A percentile compares a stretch with the other conserved stretches of the same genome.
These are phyloP conservation scores for Cheilosia variabilis DNA, from an alignment of 2,888 invertebrate genomes.

Conservation along the genomic window DNA sequence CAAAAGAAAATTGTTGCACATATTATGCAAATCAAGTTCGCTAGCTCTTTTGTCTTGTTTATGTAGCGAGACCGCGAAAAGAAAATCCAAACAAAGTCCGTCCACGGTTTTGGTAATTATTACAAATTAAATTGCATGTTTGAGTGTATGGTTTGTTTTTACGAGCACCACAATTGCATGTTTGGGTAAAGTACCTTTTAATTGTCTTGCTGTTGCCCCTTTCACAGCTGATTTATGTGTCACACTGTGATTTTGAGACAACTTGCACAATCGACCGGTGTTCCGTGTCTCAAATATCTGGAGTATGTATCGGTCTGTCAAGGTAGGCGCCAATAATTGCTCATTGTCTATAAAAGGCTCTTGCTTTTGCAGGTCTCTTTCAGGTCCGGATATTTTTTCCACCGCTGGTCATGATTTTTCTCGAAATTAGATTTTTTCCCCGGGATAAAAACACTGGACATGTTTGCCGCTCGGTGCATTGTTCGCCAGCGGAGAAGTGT, in stretches of 20 bases:
- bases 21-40: slow-evolving; percentile 39
- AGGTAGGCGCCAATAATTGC: slow-evolving; percentile 53
- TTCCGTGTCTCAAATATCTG: slow-evolving; percentile 59
- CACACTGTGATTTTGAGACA: slow-evolving; percentile 50
- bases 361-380: slow-evolving; percentile 12
- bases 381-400: slow-evolving; percentile 25
- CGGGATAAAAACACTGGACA: slow-evolving; percentile 32
- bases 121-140: slow-evolving; percentile 18
- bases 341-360: slow-evolving; percentile 35
- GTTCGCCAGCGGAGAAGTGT: slow-evolving; percentile 1
- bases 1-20: slow-evolving; percentile 14
- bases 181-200: slow-evolving; percentile 40
- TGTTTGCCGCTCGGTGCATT: slow-evolving; percentile 21
- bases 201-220: slow-evolving; percentile 28
- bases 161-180: slow-evolving; percentile 17
- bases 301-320: slow-evolving; percentile 54
- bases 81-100: slow-evolving; percentile 5
- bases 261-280: slow-evolving; percentile 53
- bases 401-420: slow-evolving; percentile 48
- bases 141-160: slow-evolving; percentile 6
- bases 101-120: slow-evolving; percentile 39
- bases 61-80: neutral
- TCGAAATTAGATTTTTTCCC: slow-evolving; percentile 19
- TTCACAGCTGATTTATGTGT: slow-evolving; percentile 69
- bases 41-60: slow-evolving; percentile 42